Percentiles rank a stretch among this genome's conserved stretches.
These are phyloP conservation scores for Zygaena filipendulae DNA, from an alignment of 2,888 invertebrate species.

Conservation along the genomic window DNA sequence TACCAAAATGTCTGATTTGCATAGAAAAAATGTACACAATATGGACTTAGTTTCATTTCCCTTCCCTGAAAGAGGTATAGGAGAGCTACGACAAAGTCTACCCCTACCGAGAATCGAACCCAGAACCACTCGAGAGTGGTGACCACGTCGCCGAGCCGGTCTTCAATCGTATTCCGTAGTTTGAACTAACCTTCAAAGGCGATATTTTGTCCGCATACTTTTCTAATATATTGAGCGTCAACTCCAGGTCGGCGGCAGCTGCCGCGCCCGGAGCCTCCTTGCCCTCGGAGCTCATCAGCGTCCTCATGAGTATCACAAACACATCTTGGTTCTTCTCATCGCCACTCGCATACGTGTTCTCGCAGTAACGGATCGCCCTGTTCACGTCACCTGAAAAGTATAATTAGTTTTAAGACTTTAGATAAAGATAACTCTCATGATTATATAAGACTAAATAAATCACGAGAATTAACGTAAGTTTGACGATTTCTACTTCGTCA, in stretches of 20 bases:
- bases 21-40: neutral
- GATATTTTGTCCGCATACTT: slow-evolving; percentile 87
- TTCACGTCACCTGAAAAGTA: slow-evolving; percentile 74
- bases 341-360: slow-evolving; percentile 69
- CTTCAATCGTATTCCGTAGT: no score
- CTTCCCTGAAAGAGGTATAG: no score
- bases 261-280: slow-evolving; percentile 56
- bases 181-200: slow-evolving; percentile 72
- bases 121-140: no score
- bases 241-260: slow-evolving; percentile 78
- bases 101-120: no score
- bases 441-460: neutral
- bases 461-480: neutral
- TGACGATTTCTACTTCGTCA: no score
- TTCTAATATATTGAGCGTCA: slow-evolving; percentile 83
- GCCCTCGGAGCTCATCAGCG: slow-evolving; percentile 46
- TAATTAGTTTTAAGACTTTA: neutral
- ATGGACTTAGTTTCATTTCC: neutral
- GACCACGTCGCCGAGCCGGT: no score
- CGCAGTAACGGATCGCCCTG: slow-evolving; percentile 88
- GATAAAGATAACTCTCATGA: neutral
- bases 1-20: neutral
- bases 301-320: slow-evolving; percentile 71
- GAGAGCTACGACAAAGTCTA: no score
- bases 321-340: slow-evolving; percentile 57